Percentiles rank a stretch among this genome's conserved stretches.
phyloP scores from a whole-genome alignment of 2,113 vertebrate genomes.

The Etheostoma spectabile region DNA sequence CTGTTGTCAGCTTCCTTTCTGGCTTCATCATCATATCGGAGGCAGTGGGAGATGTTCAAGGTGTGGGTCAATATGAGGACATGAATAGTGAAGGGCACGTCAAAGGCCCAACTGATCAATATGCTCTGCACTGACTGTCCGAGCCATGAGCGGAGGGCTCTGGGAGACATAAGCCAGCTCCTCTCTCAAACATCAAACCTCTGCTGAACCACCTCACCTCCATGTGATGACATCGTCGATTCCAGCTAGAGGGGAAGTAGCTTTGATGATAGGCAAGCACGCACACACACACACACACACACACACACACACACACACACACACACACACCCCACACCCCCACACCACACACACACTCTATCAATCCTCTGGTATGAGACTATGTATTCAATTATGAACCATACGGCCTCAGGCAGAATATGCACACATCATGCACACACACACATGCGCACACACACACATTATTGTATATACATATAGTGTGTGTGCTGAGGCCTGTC shows the following conservation, averaged over 20 bases:
- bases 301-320: background rate
- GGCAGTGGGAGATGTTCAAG: slow-evolving; percentile 28
- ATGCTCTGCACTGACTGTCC: slow-evolving; percentile 58
- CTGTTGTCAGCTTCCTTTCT: slow-evolving; percentile 4
- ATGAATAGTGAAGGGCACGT: slow-evolving; percentile 60
- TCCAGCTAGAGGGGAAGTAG: background rate
- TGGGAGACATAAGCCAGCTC: slow-evolving; percentile 70
- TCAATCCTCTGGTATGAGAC: too few species aligned
- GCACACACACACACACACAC: slow-evolving; percentile 25
- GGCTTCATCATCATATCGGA: slow-evolving; percentile 12
- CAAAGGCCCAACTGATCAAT: slow-evolving; percentile 74
- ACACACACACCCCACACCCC: too few species aligned
- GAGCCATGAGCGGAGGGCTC: slow-evolving; percentile 50
- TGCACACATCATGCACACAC: too few species aligned
- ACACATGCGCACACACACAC: too few species aligned
- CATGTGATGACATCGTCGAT: slow-evolving; percentile 51
- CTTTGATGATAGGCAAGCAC: slow-evolving; percentile 51
- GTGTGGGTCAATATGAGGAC: slow-evolving; percentile 44
- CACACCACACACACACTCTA: too few species aligned
- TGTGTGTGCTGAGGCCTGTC: too few species aligned
- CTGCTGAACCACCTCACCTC: slow-evolving; percentile 31
- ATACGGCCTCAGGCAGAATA: too few species aligned
- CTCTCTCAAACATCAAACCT: slow-evolving; percentile 62
- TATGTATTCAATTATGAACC: too few species aligned
- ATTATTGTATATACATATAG: too few species aligned